phyloP scores from a whole-genome alignment of 2,797 vertebrate genomes.

The Acipenser ruthenus region DNA sequence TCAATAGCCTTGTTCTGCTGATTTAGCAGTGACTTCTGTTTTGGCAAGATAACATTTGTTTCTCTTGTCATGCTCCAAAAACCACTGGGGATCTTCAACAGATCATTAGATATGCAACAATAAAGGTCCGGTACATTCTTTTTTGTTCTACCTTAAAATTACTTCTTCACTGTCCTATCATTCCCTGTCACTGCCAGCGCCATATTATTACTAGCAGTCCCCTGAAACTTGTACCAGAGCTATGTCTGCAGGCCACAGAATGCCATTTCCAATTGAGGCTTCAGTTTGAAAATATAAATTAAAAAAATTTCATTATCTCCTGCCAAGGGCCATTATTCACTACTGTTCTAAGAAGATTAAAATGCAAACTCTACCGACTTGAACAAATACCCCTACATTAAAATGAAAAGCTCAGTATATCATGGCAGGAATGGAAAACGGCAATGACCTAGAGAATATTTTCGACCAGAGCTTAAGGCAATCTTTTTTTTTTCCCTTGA shows the following conservation, averaged over 20 bases:
- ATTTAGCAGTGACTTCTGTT: conserved; percentile 74
- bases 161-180: conserved; percentile 66
- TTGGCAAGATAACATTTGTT: conserved; percentile 80
- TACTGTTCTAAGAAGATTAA: conserved; percentile 66
- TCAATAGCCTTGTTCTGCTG: conserved; percentile 84
- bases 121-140: conserved; percentile 53
- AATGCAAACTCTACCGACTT: conserved; percentile 53
- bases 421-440: conserved; percentile 37
- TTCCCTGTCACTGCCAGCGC: conserved; percentile 52
- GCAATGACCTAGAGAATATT: conserved; percentile 26
- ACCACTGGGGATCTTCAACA: conserved; percentile 67
- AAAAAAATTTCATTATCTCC: conserved; percentile 77
- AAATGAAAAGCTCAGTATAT: conserved; percentile 49
- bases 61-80: conserved; percentile 72
- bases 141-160: conserved; percentile 64
- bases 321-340: conserved; percentile 69
- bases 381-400: conserved; percentile 52
- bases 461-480: conserved; percentile 26
- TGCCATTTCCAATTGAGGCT: conserved; percentile 63
- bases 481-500: conserved; percentile 19
- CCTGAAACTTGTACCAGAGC: conserved; percentile 56
- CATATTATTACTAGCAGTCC: conserved; percentile 58
- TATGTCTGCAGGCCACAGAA: conserved; percentile 58
- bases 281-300: conserved; percentile 71
- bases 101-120: conserved; percentile 85